A percentile compares a stretch with the other conserved stretches of the same genome.
phyloP scores from a whole-genome alignment of 23 tunicate species.

The Oikopleura dioica region DNA sequence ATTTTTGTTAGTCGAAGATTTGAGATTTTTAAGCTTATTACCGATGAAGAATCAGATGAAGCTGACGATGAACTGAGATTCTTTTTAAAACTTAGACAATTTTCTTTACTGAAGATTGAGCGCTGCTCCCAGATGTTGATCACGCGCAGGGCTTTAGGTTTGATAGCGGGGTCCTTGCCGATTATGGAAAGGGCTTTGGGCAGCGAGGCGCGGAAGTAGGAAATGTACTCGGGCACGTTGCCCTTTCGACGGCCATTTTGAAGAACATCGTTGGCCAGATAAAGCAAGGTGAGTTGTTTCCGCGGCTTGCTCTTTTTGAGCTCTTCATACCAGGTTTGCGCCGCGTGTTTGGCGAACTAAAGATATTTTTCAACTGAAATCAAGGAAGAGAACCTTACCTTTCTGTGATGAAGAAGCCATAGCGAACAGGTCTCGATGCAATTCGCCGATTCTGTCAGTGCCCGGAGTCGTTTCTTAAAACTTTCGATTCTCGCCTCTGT shows the following conservation, averaged over 20 bases:
- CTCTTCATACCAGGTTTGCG: neutral
- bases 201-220: neutral
- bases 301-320: neutral
- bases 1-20: no score
- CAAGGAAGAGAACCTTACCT: neutral
- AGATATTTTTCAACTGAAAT: neutral
- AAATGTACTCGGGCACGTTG: neutral
- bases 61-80: no score
- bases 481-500: no score
- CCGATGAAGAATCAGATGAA: no score
- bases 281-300: neutral
- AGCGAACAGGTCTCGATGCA: neutral
- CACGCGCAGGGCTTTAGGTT: neutral
- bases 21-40: no score
- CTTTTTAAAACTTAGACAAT: no score
- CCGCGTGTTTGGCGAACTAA: neutral
- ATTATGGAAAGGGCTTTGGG: neutral
- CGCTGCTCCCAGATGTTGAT: neutral
- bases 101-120: neutral
- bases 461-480: no score
- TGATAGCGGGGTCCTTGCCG: neutral
- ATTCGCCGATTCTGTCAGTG: neutral
- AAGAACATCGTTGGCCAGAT: neutral
- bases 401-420: constrained; percentile 3
- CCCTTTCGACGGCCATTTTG: neutral